Evolutionary conservation across 2,113 vertebrate genomes (phyloP).

Genomic region (Chunga burmeisteri): DNA sequence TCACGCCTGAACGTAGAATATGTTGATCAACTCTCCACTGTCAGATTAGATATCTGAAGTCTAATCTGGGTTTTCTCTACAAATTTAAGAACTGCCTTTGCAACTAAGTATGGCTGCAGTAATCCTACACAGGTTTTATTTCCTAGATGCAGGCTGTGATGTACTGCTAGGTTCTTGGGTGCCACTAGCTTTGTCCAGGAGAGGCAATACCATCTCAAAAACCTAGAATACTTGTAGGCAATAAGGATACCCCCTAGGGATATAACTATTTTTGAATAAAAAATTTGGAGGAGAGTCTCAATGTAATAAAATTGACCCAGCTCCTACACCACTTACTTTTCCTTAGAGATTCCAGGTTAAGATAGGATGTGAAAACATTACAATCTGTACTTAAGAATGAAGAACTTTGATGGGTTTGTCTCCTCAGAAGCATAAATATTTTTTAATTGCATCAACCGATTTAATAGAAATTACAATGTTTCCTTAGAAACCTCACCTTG

Average conservation of each 20-base stretch:
- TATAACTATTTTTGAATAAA: neutral
- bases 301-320: neutral
- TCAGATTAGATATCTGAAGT: neutral
- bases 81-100: neutral
- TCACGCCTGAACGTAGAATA: neutral
- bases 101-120: neutral
- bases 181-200: neutral
- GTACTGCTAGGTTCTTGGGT: neutral
- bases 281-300: neutral
- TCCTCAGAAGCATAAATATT: neutral
- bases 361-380: neutral
- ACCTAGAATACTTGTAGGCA: neutral
- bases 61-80: neutral
- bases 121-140: neutral
- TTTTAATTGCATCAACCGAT: neutral
- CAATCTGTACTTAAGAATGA: neutral
- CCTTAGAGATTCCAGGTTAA: neutral
- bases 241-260: neutral
- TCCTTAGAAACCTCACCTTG: constrained; percentile 31
- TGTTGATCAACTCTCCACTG: neutral
- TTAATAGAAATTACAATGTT: neutral
- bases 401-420: neutral
- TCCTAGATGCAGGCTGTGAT: neutral
- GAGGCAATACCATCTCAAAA: neutral
- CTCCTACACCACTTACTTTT: neutral